A percentile compares a stretch with the other conserved stretches of the same genome.
Conservation (phyloP, 23 tunicate genomes). For the Diplosoma virens region DNA sequence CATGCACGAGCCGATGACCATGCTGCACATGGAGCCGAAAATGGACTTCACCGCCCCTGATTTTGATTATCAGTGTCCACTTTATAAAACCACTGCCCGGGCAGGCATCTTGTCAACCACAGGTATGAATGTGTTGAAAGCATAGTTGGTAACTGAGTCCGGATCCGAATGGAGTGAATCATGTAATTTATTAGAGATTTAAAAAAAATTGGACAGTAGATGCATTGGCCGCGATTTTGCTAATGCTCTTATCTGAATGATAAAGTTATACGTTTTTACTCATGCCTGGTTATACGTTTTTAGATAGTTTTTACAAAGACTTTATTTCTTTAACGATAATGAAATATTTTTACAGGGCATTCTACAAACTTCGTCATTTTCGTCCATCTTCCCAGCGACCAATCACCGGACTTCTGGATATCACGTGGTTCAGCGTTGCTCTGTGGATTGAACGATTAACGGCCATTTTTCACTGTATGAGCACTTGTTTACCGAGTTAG, state of each 20-base stretch:
- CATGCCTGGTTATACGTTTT: background rate
- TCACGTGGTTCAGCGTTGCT: conserved; percentile 86
- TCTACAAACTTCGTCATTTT: conserved; percentile 90
- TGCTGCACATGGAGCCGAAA: conserved; percentile 85
- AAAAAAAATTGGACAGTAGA: no score
- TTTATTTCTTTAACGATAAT: background rate
- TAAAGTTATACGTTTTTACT: background rate
- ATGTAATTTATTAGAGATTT: no score
- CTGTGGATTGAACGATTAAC: conserved; percentile 69
- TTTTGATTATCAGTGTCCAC: conserved; percentile 80
- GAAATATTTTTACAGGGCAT: conserved; percentile 58
- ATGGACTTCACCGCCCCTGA: conserved; percentile 84
- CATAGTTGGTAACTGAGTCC: no score
- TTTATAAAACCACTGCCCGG: conserved; percentile 78
- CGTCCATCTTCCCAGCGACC: conserved; percentile 74
- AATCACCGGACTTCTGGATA: conserved; percentile 80
- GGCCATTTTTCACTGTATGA: background rate
- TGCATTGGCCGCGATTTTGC: no score
- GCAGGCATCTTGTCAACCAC: conserved; percentile 95
- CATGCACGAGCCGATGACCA: conserved; percentile 84
- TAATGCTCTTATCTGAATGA: background rate
- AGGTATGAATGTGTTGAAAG: no score
- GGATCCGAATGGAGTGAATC: no score
- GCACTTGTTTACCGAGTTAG: no score
- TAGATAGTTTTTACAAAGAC: background rate